Conservation (phyloP, 2,113 vertebrate genomes). For the Litocranius walleri region DNA sequence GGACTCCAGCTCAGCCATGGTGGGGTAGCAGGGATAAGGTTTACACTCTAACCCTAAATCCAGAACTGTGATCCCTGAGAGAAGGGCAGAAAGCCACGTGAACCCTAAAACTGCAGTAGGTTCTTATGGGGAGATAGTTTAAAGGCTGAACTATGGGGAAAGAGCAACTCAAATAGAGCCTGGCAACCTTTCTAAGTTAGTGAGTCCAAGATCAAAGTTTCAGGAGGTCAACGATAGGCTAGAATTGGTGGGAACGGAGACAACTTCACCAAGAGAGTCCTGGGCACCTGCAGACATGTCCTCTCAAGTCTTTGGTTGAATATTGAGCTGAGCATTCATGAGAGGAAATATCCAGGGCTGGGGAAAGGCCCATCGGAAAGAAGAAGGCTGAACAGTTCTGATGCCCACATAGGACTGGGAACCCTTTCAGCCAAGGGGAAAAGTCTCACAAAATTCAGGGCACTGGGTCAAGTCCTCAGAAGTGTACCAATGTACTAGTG, state of each 20-base stretch:
- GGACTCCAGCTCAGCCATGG: background rate
- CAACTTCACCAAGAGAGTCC: background rate
- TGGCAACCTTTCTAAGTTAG: background rate
- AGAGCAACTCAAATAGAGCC: background rate
- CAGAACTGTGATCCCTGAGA: background rate
- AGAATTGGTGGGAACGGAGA: background rate
- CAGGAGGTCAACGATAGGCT: background rate
- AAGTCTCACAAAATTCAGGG: background rate
- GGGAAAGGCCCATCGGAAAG: background rate
- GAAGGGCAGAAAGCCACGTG: background rate
- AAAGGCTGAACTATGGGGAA: background rate
- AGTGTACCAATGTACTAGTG: background rate
- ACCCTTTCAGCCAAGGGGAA: background rate
- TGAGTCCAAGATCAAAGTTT: background rate
- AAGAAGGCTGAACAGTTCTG: background rate
- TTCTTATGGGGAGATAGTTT: background rate
- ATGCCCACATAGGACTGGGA: background rate
- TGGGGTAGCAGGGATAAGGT: too few species aligned
- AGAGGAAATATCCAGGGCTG: background rate
- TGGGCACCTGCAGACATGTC: background rate
- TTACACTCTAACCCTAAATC: background rate
- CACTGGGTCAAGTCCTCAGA: background rate
- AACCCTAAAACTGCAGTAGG: background rate
- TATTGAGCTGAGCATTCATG: background rate
- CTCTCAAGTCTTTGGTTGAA: background rate